Base-by-base conservation (phyloP, 2,113 vertebrate genomes). In the Microtus pennsylvanicus region DNA sequence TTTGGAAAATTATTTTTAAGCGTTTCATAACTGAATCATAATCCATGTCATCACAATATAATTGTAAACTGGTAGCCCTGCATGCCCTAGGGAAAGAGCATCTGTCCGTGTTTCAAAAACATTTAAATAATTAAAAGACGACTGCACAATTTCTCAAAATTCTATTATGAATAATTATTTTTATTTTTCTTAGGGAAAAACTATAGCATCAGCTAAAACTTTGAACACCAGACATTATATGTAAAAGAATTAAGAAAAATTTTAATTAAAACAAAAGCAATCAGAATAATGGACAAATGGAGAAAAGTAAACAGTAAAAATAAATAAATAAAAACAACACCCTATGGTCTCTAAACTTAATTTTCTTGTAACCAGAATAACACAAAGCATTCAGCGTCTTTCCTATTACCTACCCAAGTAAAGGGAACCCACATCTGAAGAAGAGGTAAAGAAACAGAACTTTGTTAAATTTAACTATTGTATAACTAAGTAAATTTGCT, bases 141-240 rank as follows among this genome's bases (percentile, higher is more conserved):
- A 81, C 69, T 87, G 47, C 3, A 90, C 35, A 93, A 81, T 69
- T 87, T 80, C 52, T 75, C 90, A 75, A 42, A 82, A 70, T 91
- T 90, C 26, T 82, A 63, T 93, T 95, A 63, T 81, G 69, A 42
- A 30, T 58, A 90, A 93, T 94, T 93, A 76, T 63, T 82, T 63
- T 70, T 88, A 21, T 94, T 94, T 90, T 95, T 50, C 87, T 78
- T 65, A 45, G 2, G 45, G 50, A 87, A 91, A 91, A 95, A 87
- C 52, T 74, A 67, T 42, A 87, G 86, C 28, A 96, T 65, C 81
- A 87, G 35, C 42, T 55, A 86, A 93, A 93, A 55, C 81, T 93
- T 93, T 93, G 65, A 95, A 86, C 42, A 74, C 55, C 52, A 86
- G 26, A 52, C 55, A 93, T 86, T 21, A 58, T 33, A 80, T 33